Conservation (phyloP, 2,113 vertebrate genomes). For the Galbula dea region DNA sequence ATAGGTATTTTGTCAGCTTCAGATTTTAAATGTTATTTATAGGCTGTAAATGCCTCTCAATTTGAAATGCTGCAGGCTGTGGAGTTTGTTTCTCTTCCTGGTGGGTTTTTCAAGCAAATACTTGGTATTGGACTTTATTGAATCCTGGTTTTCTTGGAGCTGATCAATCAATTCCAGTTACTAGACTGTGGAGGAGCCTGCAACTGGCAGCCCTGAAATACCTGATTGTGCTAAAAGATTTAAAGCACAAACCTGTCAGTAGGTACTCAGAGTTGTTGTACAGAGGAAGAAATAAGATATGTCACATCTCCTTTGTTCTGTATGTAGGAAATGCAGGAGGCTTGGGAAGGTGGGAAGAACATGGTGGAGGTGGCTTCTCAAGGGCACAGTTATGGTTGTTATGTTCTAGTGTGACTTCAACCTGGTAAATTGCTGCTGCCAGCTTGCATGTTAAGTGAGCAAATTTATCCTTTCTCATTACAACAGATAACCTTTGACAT, state of each 20-base stretch:
- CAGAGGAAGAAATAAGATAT: neutral
- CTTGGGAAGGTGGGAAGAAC: neutral
- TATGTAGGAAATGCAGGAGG: neutral
- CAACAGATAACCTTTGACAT: conserved; percentile 2
- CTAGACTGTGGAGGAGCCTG: neutral
- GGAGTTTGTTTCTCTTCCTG: neutral
- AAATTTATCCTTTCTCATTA: neutral
- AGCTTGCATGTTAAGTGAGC: neutral
- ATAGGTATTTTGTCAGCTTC: neutral
- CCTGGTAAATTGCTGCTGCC: neutral
- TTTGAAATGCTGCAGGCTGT: neutral
- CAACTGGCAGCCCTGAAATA: neutral
- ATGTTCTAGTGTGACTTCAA: neutral
- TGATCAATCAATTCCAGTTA: neutral
- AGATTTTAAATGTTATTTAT: neutral
- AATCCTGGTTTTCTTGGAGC: neutral
- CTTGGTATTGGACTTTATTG: neutral
- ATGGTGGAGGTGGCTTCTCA: neutral
- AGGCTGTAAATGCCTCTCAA: neutral
- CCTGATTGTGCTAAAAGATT: neutral
- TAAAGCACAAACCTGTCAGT: neutral
- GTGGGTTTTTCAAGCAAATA: neutral
- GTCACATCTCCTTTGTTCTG: neutral
- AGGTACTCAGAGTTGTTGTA: neutral
- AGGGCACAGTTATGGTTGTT: neutral